Conservation (phyloP, 1,140 invertebrate genomes). For the Asbolus verrucosus region DNA sequence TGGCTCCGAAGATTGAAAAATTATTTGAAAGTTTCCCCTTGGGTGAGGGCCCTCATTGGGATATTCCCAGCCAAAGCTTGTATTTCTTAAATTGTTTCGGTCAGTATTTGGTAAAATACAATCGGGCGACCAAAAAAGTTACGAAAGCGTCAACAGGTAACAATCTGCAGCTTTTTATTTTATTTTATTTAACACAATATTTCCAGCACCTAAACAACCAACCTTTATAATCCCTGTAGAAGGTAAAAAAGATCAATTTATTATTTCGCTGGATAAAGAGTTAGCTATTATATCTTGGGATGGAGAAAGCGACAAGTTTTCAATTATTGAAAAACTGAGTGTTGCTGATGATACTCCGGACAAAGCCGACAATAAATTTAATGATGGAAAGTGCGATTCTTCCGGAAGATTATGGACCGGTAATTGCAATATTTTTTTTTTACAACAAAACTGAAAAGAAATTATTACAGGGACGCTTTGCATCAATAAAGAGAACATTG, state of each 20-base stretch:
- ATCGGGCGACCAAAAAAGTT: constrained; percentile 47
- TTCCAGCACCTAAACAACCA: constrained; percentile 65
- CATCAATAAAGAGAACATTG: constrained; percentile 43
- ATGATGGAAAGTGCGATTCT: constrained; percentile 88
- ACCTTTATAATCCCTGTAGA: constrained; percentile 74
- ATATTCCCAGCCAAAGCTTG: constrained; percentile 68
- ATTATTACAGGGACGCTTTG: constrained; percentile 47
- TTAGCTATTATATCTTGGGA: constrained; percentile 76
- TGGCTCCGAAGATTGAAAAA: too few species aligned
- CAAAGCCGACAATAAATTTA: constrained; percentile 72
- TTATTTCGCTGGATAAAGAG: constrained; percentile 71
- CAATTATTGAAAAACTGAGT: constrained; percentile 42
- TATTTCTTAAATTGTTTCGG: constrained; percentile 75
- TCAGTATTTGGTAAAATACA: constrained; percentile 65
- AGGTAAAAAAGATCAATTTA: constrained; percentile 70
- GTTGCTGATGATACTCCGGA: constrained; percentile 43
- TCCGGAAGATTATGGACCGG: constrained; percentile 76
- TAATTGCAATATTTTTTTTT: constrained; percentile 41
- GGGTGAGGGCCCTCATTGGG: too few species aligned
- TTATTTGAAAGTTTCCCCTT: too few species aligned
- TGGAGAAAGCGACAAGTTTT: constrained; percentile 60
- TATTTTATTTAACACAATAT: constrained; percentile 62
- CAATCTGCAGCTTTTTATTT: not conserved
- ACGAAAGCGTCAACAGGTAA: constrained; percentile 50
- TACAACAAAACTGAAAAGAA: constrained; percentile 10